Evolutionary conservation across 30 jellyfish, hydroid and myxozoan species (phyloP).

Genomic region (Nemopilema nomurai): DNA sequence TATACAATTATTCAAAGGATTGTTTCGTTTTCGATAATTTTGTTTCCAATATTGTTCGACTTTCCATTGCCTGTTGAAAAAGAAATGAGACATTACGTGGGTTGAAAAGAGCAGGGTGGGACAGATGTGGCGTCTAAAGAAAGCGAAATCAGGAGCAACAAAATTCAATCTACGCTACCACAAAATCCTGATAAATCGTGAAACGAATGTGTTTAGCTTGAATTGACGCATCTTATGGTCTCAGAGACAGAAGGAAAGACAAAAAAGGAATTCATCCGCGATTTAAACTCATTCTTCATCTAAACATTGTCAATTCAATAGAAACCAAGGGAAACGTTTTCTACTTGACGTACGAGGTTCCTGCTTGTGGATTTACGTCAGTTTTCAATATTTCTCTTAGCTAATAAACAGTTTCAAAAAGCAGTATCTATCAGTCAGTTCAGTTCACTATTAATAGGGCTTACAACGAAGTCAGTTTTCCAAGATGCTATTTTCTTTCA

Average conservation of each 20-base stretch:
- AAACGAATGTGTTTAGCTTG: neutral
- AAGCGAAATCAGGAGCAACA: neutral
- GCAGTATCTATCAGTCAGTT: no score
- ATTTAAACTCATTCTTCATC: no score
- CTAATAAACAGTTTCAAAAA: no score
- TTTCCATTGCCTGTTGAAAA: slow-evolving; percentile 53
- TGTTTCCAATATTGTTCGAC: slow-evolving; percentile 46
- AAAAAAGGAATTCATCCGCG: no score
- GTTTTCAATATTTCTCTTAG: no score
- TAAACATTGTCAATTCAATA: no score
- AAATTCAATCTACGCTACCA: neutral
- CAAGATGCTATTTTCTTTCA: no score
- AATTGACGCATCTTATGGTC: neutral
- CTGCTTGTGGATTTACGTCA: no score
- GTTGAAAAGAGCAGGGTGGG: neutral
- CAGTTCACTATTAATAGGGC: no score
- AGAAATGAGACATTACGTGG: neutral
- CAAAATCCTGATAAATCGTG: neutral
- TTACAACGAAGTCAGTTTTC: no score
- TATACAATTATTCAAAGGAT: slow-evolving; percentile 28
- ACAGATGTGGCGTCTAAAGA: neutral
- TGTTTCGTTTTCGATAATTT: slow-evolving; percentile 48
- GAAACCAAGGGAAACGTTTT: neutral
- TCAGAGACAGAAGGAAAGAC: no score
- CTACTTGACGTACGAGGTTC: no score